Percentiles rank a stretch among this genome's conserved stretches.
phyloP scores from a whole-genome alignment of 2,113 vertebrate genomes.

The Malaclemys terrapin region DNA sequence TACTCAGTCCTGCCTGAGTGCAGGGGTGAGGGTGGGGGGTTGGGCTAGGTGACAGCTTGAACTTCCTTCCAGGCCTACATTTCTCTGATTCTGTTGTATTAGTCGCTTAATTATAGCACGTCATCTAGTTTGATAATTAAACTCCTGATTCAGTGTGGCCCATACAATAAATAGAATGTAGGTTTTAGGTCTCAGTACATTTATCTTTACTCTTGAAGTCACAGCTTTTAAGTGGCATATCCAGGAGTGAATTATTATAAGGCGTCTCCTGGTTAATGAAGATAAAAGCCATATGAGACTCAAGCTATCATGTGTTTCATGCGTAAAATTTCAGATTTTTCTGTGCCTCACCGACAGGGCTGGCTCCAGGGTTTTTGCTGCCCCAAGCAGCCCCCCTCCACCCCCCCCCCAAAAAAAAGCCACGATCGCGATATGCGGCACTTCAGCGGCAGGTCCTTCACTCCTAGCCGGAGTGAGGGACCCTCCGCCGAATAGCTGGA shows the following conservation, averaged over 20 bases:
- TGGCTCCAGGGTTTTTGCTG: too few relatives aligned
- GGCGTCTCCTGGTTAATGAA: slow-evolving; percentile 75
- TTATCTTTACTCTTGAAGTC: slow-evolving; percentile 60
- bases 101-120: background rate
- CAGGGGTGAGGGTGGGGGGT: background rate
- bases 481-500: too few relatives aligned
- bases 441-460: too few relatives aligned
- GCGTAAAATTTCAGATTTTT: slow-evolving; percentile 64
- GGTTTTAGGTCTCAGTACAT: slow-evolving; percentile 35
- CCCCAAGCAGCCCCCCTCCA: too few relatives aligned
- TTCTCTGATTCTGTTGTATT: background rate
- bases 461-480: too few relatives aligned
- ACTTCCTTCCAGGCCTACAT: background rate
- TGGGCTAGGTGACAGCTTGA: background rate
- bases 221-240: slow-evolving; percentile 23
- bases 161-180: background rate
- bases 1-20: background rate
- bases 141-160: background rate
- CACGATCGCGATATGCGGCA: too few relatives aligned
- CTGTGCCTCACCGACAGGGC: slow-evolving; percentile 43
- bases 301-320: slow-evolving; percentile 2
- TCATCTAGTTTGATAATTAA: background rate
- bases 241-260: slow-evolving; percentile 76
- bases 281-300: slow-evolving; percentile 67
- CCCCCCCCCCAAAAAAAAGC: too few relatives aligned